A percentile compares a stretch with the other conserved stretches of the same genome.
These are phyloP conservation scores for Psilopogon haemacephalus DNA, from an alignment of 2,113 vertebrate species.

Conservation along the genomic window DNA sequence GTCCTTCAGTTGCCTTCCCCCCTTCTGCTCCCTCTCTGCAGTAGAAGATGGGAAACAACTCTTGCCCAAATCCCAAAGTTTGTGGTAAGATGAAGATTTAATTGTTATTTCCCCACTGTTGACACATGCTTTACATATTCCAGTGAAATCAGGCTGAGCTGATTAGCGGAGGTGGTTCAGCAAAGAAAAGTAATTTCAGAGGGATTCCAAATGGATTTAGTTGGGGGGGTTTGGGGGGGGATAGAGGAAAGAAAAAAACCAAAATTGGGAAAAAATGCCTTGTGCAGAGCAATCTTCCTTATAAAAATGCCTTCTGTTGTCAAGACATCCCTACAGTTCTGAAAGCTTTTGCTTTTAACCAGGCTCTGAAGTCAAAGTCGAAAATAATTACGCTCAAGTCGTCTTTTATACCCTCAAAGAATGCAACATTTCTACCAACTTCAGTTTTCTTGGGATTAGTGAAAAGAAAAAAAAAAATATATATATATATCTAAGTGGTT, in stretches of 20 bases:
- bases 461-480: background rate
- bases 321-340: background rate
- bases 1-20: background rate
- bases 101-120: background rate
- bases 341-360: background rate
- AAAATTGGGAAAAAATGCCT: background rate
- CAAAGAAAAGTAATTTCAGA: background rate
- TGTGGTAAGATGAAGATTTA: background rate
- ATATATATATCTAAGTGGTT: background rate
- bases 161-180: background rate
- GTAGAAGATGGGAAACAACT: background rate
- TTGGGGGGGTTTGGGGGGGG: background rate
- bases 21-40: background rate
- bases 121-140: background rate
- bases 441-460: background rate
- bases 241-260: background rate
- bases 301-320: background rate
- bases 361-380: background rate
- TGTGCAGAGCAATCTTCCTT: background rate
- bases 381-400: background rate
- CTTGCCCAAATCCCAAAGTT: background rate
- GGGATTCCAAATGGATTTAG: background rate
- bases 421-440: background rate
- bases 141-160: background rate
- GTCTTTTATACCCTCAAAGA: background rate